Evolutionary conservation across 2,888 invertebrate genomes (phyloP), one percentile per base, ranked within the genome.

Genomic region (Lucinisca nassula): DNA sequence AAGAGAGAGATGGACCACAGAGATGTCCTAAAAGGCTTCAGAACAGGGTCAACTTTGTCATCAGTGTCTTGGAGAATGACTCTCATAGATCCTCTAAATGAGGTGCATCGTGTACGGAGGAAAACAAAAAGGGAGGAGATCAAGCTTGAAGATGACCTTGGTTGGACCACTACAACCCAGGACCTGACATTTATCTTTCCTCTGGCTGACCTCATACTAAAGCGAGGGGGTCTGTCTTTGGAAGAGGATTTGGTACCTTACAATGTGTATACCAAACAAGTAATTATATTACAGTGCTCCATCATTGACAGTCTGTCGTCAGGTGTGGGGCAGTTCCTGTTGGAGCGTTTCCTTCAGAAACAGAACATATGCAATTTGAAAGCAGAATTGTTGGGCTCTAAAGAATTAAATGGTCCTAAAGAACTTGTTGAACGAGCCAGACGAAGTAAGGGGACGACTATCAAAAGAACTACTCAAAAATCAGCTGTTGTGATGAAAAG

Each of bases 51-150:
- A 4, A 81, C 24, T 32, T n/a, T 81, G 8, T 30, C 32, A 1
- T 78, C 79, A n/a, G 81, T 87, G 0, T 81, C 82, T 30, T 73
- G 87, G 38, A 30, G 84, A 1, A 83, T 83, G 82, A 51, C 82
- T 2, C 55, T 83, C 27, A 78, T 83, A 0, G 82, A 83, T 40
- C 55, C 78, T 40, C 73, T 83, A 4, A 83, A 78, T 58, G 58
- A 51, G 35, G 27, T 55, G 4, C 55, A 55, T n/a, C 21, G 55
- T n/a, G 21, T 14, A 55, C 21, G n/a, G 21, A 55, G 17, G 73
- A 1, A 0, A 35, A 40, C 24, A 61, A n/a, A 55, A 27, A 30
- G 32, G 38, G 10, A 55, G 12, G n/a, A 58, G 35, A 35, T 1
- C 58, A 37, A 32, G 27, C 0, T 1, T 72, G 38, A 37, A 79